Evolutionary conservation across 2,113 vertebrate genomes (phyloP).

Genomic region (Cricetomys ansorgei): DNA sequence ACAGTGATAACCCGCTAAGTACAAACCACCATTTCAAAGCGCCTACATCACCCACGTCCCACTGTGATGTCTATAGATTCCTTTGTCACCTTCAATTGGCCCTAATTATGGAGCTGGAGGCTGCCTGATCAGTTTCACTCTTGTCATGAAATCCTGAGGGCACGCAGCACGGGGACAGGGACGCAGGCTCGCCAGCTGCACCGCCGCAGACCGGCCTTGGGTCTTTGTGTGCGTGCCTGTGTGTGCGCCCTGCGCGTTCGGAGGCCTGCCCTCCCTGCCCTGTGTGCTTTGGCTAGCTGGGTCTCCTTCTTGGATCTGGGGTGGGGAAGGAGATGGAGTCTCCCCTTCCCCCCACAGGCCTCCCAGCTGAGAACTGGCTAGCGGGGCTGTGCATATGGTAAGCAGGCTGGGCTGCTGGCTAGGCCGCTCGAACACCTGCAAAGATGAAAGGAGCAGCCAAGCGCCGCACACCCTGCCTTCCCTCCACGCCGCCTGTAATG

Average conservation of each 20-base stretch:
- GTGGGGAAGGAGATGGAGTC: conserved; percentile 67
- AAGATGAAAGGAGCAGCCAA: conserved; percentile 86
- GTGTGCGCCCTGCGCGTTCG: neutral
- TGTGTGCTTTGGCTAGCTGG: neutral
- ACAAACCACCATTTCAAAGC: conserved; percentile 76
- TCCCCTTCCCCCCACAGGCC: conserved; percentile 79
- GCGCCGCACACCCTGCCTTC: conserved; percentile 62
- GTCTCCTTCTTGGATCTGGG: conserved; percentile 62
- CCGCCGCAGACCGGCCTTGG: conserved; percentile 37
- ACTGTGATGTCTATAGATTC: conserved; percentile 77
- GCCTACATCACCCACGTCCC: conserved; percentile 69
- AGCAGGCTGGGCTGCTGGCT: conserved; percentile 91
- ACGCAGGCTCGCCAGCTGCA: conserved; percentile 77
- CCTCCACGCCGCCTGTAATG: conserved; percentile 70
- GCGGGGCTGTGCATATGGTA: conserved; percentile 90
- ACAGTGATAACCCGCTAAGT: conserved; percentile 72
- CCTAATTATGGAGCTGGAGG: conserved; percentile 81
- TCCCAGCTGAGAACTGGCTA: conserved; percentile 90
- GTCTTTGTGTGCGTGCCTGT: conserved; percentile 55
- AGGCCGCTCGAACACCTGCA: conserved; percentile 88
- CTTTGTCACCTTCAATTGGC: conserved; percentile 82
- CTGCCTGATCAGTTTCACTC: conserved; percentile 78
- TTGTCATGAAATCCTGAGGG: conserved; percentile 79
- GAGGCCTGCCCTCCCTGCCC: conserved; percentile 63
- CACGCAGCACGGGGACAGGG: conserved; percentile 62